phyloP scores from a whole-genome alignment of 2,797 vertebrate species.

The Artibeus lituratus region DNA sequence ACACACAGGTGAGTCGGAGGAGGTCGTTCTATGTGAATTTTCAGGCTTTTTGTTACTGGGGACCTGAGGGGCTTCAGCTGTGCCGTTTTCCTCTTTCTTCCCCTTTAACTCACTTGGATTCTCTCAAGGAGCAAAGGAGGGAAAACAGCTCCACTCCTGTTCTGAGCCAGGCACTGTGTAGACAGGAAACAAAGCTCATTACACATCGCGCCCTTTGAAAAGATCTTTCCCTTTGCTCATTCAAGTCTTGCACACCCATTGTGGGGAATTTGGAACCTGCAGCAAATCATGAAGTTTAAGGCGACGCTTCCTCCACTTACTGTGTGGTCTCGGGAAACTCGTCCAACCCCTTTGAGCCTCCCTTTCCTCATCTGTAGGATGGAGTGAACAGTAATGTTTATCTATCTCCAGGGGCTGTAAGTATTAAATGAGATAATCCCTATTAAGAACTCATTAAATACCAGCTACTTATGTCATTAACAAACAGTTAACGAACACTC shows the following conservation, averaged over 20 bases:
- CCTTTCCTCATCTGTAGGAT: neutral
- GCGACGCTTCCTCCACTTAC: neutral
- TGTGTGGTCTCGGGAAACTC: neutral
- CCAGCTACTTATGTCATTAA: neutral
- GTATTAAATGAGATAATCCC: neutral
- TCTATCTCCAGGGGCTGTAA: neutral
- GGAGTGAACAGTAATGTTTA: neutral
- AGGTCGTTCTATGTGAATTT: fast-evolving
- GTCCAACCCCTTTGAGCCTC: neutral
- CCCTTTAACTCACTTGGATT: neutral
- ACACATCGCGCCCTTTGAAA: neutral
- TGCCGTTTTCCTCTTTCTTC: neutral
- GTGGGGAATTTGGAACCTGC: neutral
- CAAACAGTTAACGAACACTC: neutral
- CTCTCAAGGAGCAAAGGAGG: neutral
- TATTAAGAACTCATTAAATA: neutral
- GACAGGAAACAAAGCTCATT: neutral
- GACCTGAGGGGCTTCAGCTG: neutral
- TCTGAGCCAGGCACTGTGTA: fast-evolving
- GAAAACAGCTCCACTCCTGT: neutral
- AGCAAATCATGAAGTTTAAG: neutral
- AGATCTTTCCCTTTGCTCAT: too few relatives aligned
- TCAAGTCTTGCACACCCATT: neutral
- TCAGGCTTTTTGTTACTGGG: neutral
- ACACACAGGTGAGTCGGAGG: too few relatives aligned